phyloP scores from a whole-genome alignment of 2,113 vertebrate genomes.

The Thryonomys swinderianus region DNA sequence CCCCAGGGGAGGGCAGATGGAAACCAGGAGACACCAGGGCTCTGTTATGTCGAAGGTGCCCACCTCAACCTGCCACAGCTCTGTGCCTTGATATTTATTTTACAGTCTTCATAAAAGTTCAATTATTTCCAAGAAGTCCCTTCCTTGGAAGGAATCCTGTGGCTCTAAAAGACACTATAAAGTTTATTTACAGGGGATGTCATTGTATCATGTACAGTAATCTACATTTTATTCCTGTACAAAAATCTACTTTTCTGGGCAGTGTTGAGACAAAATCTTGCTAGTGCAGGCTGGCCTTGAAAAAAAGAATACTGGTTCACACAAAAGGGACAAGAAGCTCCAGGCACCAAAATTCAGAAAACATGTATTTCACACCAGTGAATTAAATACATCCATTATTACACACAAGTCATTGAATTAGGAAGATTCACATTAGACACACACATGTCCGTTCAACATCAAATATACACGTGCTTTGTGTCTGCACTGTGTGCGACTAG shows the following conservation, averaged over 20 bases:
- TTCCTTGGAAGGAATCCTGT: not conserved
- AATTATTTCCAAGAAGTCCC: not conserved
- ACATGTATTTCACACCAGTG: not conserved
- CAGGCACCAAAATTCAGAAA: not conserved
- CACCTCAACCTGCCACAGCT: not conserved
- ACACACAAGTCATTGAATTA: not conserved
- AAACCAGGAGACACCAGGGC: fast-evolving
- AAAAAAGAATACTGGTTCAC: not conserved
- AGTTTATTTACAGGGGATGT: not conserved
- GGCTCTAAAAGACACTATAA: not conserved
- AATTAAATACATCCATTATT: not conserved
- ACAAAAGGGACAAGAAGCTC: not conserved
- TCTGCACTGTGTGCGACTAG: not conserved
- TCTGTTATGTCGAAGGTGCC: not conserved
- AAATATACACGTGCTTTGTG: too few species aligned
- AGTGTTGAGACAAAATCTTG: not conserved
- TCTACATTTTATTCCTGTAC: not conserved
- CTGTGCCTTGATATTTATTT: not conserved
- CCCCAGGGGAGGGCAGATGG: not conserved
- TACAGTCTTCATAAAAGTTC: not conserved
- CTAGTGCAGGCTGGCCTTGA: not conserved
- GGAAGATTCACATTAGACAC: not conserved
- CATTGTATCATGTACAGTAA: not conserved
- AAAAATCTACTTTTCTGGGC: not conserved
- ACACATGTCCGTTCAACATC: not conserved